A percentile compares a stretch with the other conserved stretches of the same genome.
Evolutionary conservation across 1,140 invertebrate genomes (phyloP).

Genomic region (Cryptotermes secundus): DNA sequence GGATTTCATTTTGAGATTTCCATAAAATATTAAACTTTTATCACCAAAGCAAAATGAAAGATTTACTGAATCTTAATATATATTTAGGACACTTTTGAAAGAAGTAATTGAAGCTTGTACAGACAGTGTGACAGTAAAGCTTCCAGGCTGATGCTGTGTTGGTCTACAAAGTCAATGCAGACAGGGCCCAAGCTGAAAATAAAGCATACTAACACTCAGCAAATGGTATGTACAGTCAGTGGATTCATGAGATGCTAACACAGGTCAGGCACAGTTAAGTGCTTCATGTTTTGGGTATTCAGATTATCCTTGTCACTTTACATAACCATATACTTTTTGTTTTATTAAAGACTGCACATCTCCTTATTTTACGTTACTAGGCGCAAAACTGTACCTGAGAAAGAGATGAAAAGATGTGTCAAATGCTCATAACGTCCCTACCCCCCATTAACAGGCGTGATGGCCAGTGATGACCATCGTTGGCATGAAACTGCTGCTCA

Average conservation of each 20-base stretch:
- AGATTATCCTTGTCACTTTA: neutral
- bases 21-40: too few relatives aligned
- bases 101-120: too few relatives aligned
- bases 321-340: neutral
- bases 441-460: neutral
- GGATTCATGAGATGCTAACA: neutral
- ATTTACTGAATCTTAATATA: too few relatives aligned
- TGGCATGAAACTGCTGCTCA: neutral
- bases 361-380: neutral
- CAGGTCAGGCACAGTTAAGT: neutral
- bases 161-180: too few relatives aligned
- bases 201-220: too few relatives aligned
- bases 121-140: too few relatives aligned
- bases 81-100: too few relatives aligned
- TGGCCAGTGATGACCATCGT: neutral
- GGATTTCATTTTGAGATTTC: too few relatives aligned
- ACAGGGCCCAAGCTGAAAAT: too few relatives aligned
- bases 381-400: slow-evolving; percentile 19
- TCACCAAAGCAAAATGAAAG: too few relatives aligned
- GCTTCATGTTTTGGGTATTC: neutral
- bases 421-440: neutral
- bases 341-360: neutral
- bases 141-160: too few relatives aligned
- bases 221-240: neutral
- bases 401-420: slow-evolving; percentile 18